phyloP scores from a whole-genome alignment of 1,140 invertebrate genomes.

The Drosophila tsacasi region DNA sequence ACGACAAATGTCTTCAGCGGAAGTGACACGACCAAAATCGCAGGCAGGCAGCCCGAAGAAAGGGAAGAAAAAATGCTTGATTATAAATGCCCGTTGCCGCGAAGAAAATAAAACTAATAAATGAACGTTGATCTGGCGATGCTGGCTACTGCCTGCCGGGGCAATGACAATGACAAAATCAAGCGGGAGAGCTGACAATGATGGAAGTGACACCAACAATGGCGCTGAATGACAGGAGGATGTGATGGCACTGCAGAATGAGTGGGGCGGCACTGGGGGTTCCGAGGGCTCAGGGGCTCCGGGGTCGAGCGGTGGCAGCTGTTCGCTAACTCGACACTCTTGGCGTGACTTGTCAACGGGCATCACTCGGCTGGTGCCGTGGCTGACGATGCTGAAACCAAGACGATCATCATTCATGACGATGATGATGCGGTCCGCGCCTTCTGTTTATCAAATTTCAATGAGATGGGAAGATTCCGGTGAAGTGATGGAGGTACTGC shows the following conservation, averaged over 20 bases:
- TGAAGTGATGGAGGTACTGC: constrained; percentile 35
- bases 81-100: constrained; percentile 68
- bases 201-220: constrained; percentile 77
- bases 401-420: constrained; percentile 43
- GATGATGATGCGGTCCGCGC: constrained; percentile 52
- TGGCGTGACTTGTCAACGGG: constrained; percentile 73
- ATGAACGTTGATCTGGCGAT: constrained; percentile 67
- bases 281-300: not conserved
- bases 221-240: constrained; percentile 56
- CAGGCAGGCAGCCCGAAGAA: constrained; percentile 21
- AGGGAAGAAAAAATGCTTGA: constrained; percentile 55
- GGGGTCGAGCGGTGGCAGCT: constrained; percentile 53
- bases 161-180: constrained; percentile 81
- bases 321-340: constrained; percentile 62
- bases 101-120: constrained; percentile 80
- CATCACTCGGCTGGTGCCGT: constrained; percentile 52
- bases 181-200: constrained; percentile 68
- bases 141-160: constrained; percentile 21
- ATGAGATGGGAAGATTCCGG: constrained; percentile 32
- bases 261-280: constrained; percentile 6
- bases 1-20: constrained; percentile 76
- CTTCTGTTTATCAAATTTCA: constrained; percentile 59
- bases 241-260: constrained; percentile 48
- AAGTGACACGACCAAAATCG: constrained; percentile 74
- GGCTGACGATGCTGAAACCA: constrained; percentile 21